phyloP scores from a whole-genome alignment of 2,113 vertebrate genomes.

The Ahaetulla prasina region DNA sequence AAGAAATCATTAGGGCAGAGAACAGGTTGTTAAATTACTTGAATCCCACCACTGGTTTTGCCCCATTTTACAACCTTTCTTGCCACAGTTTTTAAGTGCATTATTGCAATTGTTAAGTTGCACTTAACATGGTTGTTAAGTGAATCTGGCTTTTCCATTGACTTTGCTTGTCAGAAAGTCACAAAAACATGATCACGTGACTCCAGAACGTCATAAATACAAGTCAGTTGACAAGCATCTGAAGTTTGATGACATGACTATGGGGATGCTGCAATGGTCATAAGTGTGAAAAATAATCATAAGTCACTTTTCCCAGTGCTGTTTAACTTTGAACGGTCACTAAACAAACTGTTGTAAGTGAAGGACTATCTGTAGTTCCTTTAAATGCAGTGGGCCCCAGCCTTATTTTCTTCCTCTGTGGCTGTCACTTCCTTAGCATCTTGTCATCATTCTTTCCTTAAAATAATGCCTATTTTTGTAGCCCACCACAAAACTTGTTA shows the following conservation, averaged over 20 bases:
- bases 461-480: background rate
- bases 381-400: background rate
- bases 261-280: background rate
- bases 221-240: background rate
- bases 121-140: background rate
- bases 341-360: background rate
- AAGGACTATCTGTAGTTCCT: background rate
- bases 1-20: too few relatives aligned
- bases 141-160: background rate
- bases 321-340: background rate
- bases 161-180: background rate
- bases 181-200: background rate
- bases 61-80: background rate
- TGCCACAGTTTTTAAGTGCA: background rate
- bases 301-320: background rate
- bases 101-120: background rate
- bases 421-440: background rate
- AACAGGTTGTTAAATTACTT: too few relatives aligned
- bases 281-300: background rate
- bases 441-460: background rate
- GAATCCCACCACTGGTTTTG: too few relatives aligned
- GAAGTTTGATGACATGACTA: background rate
- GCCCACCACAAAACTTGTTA: background rate
- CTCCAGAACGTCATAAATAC: background rate
- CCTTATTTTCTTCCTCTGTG: background rate